Base-by-base conservation (phyloP, 2,113 vertebrate species). In the Protobothrops flavoviridis region DNA sequence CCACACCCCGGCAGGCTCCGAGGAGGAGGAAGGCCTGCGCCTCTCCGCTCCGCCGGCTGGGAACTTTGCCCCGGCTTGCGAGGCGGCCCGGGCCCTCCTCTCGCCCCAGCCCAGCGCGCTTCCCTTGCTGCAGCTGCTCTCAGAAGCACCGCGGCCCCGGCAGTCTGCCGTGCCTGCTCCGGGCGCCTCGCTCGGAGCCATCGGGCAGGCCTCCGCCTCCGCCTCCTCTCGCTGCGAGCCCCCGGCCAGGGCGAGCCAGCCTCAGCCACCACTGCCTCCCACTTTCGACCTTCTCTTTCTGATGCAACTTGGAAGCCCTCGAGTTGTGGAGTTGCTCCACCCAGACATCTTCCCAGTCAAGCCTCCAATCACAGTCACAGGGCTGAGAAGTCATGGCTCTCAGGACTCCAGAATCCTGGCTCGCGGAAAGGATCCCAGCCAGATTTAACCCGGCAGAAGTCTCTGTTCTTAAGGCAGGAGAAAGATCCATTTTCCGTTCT, bases 301-400 rank as follows among this genome's bases (percentile, higher is more conserved):
- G 92, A 88, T 89, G 48, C 81, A 50, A 92, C 55, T 43, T 5
- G 61, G 48, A 94, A 88, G 33, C 61, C 86, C 33, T 81, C 13
- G 15, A 15, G 9, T 33, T 59, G 93, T 56, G 90, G 90, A 92
- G 89, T 48, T 5, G 8, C 61, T 92, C 88, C 91, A 52, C 91
- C 29, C 53, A 13, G 21, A n/a, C 43, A 29, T 56, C 45, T 21
- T 56, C 39, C 87, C 57, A 23, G 88, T 45, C 85, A 20, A 20
- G 24, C 90, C 89, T 89, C 92, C 94, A 92, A 92, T 88, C 91
- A 48, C 53, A 29, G 45, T 26, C 43, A 11, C 7, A 17, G 43
- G 17, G 53, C 39, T 81, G 13, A 13, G 85, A 26, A 33, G 39
- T 56, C 57, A 1, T 15, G 1, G 43, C 24, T 39, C 90, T 61